Base-by-base conservation (phyloP, 2,888 invertebrate genomes). In the Mimachlamys varia region DNA sequence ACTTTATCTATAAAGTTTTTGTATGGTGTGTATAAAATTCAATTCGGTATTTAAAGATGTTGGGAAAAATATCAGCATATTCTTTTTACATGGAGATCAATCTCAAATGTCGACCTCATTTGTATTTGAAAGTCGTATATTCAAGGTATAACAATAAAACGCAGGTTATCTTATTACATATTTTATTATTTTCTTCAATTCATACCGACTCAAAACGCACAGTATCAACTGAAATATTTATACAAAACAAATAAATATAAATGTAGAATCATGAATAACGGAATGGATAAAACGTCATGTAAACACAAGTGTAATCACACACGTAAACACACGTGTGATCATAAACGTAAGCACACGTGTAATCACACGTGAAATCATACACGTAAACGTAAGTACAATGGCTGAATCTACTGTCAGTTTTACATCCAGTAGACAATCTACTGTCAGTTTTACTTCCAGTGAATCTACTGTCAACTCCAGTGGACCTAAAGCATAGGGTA, bases 161-260 rank as follows among this genome's bases (percentile, higher is more conserved):
- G 44, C 44, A 44, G 3, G 44, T 44, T 13, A 76, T 76, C 33
- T 22, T 22, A 76, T 76, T 27, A 33, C 76, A 76, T 76, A 76
- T 76, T 76, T 76, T 76, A 76, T 76, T 76, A 76, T 33, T 22
- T 76, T 76, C 76, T 13, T 76, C 76, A 33, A 76, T 76, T 76
- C 76, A 76, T 33, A 76, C 76, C 33, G 76, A 76, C 27, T 33
- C 76, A 19, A 33, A 27, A 76, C 27, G 27, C 13, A 27, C 76
- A 76, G 76, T 10, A 76, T 76, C 33, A 33, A 33, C 4, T 76
- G 76, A 33, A 76, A 13, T 13, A 76, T 76, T 15, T 15, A 76
- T 76, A 62, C 62, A 76, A 33, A 76, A 76, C 76, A 76, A 76
- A 76, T 76, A 76, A 76, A 76, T 76, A 76, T 76, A 76, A 33